Conservation (phyloP, 1,140 invertebrate genomes). For the Lordiphosa collinella region DNA sequence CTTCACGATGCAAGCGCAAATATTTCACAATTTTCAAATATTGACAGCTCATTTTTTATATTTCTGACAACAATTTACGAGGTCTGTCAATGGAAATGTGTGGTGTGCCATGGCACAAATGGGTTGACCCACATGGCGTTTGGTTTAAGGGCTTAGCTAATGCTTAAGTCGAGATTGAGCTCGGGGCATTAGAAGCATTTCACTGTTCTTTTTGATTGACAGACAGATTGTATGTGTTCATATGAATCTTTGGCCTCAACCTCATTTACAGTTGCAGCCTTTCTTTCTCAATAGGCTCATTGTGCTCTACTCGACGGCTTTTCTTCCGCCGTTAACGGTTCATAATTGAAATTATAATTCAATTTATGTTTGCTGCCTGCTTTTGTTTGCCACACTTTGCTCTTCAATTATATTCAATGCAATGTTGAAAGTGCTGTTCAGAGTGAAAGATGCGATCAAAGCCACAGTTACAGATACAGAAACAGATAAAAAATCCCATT, state of each 20-base stretch:
- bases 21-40: constrained; percentile 24
- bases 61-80: constrained; percentile 28
- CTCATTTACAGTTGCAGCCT: constrained; percentile 63
- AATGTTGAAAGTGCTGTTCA: constrained; percentile 53
- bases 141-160: constrained; percentile 11
- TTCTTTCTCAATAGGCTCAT: constrained; percentile 57
- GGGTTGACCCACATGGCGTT: constrained; percentile 52
- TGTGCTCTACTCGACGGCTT: constrained; percentile 40
- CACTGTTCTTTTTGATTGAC: constrained; percentile 69
- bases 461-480: constrained; percentile 49
- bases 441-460: constrained; percentile 26
- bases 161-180: constrained; percentile 20
- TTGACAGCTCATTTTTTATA: constrained; percentile 61
- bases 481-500: constrained; percentile 15
- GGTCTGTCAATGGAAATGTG: constrained; percentile 12
- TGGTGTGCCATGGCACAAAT: constrained; percentile 20
- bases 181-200: constrained; percentile 43
- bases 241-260: constrained; percentile 40
- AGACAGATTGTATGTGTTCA: constrained; percentile 27
- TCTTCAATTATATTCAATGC: constrained; percentile 67
- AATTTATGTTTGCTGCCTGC: constrained; percentile 39
- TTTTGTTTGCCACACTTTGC: constrained; percentile 49
- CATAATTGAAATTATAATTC: constrained; percentile 77
- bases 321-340: constrained; percentile 75
- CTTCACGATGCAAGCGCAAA: constrained; percentile 26